Evolutionary conservation across 2,113 vertebrate species (phyloP), one percentile per base, ranked within the genome.

Genomic region (Acanthisitta chloris): DNA sequence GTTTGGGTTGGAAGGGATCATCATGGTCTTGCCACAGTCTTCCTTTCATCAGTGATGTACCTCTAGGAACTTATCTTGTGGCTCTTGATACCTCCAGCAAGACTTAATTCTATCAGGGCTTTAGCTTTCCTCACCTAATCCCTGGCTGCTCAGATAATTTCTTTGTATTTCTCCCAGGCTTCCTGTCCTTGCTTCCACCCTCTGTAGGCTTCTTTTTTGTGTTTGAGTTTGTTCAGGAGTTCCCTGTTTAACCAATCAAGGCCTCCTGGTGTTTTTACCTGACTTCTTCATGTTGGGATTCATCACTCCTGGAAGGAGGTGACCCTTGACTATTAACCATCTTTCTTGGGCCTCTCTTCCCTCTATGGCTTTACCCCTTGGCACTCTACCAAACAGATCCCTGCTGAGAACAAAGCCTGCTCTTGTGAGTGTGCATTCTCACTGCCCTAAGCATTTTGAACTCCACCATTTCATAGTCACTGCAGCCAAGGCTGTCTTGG

Each of bases 251-350:
- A 43, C 58, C 18, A 6, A 9, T 21, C 17, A 24, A 24, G 36
- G 9, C 77, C 23, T 51, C 26, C 8, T 81, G 67, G 11, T 57
- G 23, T 4, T 81, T 57, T 42, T 57, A 11, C 36, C 49, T 81
- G 43, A 4, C 26, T 65, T 10, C 4, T 5, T 88, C 34, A 38
- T 51, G 38, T 48, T 36, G 6, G 67, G 33, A 14, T 51, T 17
- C 17, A 38, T 66, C 24, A 3, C 31, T 65, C 33, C 51, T 33
- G 36, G 55, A 18, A 78, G 29, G 55, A 61, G 12, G 17, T 23
- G 49, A 33, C 26, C 42, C 21, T 33, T 42, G 31, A 7, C 19
- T 28, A 43, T 0, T 9, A 1, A 36, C 21, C 67, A 51, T 1
- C 17, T 51, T 71, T 71, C 29, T 1, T 55, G 66, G n/a, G 1